Percentiles rank a stretch among this genome's conserved stretches.
Evolutionary conservation across 1,140 invertebrate species (phyloP).

Genomic region (Cydia amplana): DNA sequence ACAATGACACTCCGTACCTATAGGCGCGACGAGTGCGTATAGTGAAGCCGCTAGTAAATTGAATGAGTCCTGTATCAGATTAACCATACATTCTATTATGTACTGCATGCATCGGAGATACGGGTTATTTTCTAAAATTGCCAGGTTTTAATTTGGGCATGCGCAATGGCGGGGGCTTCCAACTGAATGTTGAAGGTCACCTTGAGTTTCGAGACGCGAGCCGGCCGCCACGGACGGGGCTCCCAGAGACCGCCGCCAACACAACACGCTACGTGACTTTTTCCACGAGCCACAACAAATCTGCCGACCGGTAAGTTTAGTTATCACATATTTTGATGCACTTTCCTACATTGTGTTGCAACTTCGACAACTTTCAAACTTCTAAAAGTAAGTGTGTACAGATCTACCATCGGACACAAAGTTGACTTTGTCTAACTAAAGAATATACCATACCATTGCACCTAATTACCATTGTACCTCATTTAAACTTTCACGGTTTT

Average conservation of each 20-base stretch:
- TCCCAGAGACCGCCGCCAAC: conserved; percentile 35
- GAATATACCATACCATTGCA: too few species aligned
- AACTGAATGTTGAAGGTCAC: conserved; percentile 69
- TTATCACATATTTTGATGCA: not conserved
- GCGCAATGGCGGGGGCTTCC: conserved; percentile 61
- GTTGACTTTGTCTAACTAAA: not conserved
- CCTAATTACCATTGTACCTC: too few species aligned
- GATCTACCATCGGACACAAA: not conserved
- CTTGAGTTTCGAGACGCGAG: conserved; percentile 48
- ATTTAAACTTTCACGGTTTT: too few species aligned
- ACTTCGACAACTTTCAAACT: not conserved
- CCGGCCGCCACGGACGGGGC: conserved; percentile 38
- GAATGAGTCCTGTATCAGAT: conserved; percentile 27
- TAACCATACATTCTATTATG: not conserved
- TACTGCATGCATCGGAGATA: not conserved
- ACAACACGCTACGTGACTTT: conserved; percentile 52
- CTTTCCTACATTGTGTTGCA: not conserved
- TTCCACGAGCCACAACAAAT: conserved; percentile 39
- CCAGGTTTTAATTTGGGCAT: conserved; percentile 56
- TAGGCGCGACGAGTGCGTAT: conserved; percentile 8
- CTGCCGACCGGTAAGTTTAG: not conserved
- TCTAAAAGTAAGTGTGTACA: not conserved
- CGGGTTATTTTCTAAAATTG: conserved; percentile 7
- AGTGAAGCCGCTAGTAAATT: conserved; percentile 9
- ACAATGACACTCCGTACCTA: not conserved